Percentiles rank a stretch among this genome's conserved stretches.
phyloP scores from a whole-genome alignment of 2,888 invertebrate species.

The Dromius quadrimaculatus region DNA sequence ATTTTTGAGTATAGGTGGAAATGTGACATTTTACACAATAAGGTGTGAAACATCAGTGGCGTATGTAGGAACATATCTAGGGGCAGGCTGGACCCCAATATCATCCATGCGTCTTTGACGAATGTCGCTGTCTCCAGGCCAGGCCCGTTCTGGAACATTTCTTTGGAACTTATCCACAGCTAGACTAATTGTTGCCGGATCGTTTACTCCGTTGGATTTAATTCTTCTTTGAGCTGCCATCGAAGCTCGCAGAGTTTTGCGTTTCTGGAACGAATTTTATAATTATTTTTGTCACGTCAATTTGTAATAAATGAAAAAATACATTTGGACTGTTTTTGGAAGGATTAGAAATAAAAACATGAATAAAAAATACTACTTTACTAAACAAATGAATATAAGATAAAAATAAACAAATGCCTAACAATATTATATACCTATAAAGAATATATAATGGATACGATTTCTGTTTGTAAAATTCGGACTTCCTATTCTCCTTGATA shows the following conservation, averaged over 20 bases:
- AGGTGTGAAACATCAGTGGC: constrained; percentile 85
- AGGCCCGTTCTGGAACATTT: constrained; percentile 72
- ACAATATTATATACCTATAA: too few species aligned
- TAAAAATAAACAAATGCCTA: too few species aligned
- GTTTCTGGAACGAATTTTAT: constrained; percentile 73
- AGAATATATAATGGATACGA: too few species aligned
- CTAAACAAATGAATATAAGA: too few species aligned
- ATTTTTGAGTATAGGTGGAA: background rate
- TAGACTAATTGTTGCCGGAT: constrained; percentile 83
- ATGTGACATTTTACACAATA: constrained; percentile 75
- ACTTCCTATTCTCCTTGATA: too few species aligned
- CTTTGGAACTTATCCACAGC: constrained; percentile 76
- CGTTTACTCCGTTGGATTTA: constrained; percentile 84
- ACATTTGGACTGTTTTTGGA: background rate
- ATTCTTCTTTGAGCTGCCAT: constrained; percentile 82
- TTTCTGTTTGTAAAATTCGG: too few species aligned
- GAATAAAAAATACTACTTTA: too few species aligned
- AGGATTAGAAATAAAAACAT: too few species aligned
- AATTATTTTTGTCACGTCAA: background rate
- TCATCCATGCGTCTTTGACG: constrained; percentile 76
- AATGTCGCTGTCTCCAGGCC: constrained; percentile 75
- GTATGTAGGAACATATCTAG: constrained; percentile 80
- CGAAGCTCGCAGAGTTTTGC: constrained; percentile 86
- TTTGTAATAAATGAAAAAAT: background rate
- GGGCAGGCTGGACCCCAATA: constrained; percentile 73